Evolutionary conservation across 2,797 vertebrate genomes (phyloP).

Genomic region (Acanthis flammea): DNA sequence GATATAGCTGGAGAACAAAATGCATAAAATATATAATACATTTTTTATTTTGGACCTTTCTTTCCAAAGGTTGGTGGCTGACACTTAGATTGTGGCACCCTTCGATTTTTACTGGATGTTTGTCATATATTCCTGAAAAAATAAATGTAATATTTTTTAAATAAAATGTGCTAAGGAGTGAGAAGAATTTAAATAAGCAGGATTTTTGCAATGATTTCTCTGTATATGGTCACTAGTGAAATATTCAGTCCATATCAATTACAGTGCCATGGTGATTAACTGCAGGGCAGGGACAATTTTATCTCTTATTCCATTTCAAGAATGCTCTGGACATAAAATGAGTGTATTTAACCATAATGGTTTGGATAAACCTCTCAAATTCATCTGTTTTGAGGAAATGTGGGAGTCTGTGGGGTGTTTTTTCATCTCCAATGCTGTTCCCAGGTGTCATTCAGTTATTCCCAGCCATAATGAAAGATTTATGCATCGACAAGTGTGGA

Average conservation of each 20-base stretch:
- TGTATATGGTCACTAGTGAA: fast-evolving
- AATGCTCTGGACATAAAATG: not conserved
- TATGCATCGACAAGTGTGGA: constrained; percentile 73
- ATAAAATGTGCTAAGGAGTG: not conserved
- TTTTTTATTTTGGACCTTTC: not conserved
- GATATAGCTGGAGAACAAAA: not conserved
- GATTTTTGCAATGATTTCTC: not conserved
- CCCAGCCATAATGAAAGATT: constrained; percentile 71
- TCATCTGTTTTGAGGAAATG: not conserved
- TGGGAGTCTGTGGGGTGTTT: not conserved
- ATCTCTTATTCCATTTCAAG: not conserved
- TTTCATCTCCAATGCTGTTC: not conserved
- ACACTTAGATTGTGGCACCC: not conserved
- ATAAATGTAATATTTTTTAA: not conserved
- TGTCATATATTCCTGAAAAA: not conserved
- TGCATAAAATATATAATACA: not conserved
- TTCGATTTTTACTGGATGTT: not conserved
- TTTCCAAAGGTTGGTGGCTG: not conserved
- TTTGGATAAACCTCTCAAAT: not conserved
- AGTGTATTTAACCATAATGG: not conserved
- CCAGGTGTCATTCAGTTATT: constrained; percentile 69
- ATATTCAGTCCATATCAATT: not conserved
- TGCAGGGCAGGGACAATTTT: not conserved
- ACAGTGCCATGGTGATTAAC: not conserved
- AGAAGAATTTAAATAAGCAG: not conserved